phyloP scores from a whole-genome alignment of 1,140 invertebrate genomes.

The Idris sp. region DNA sequence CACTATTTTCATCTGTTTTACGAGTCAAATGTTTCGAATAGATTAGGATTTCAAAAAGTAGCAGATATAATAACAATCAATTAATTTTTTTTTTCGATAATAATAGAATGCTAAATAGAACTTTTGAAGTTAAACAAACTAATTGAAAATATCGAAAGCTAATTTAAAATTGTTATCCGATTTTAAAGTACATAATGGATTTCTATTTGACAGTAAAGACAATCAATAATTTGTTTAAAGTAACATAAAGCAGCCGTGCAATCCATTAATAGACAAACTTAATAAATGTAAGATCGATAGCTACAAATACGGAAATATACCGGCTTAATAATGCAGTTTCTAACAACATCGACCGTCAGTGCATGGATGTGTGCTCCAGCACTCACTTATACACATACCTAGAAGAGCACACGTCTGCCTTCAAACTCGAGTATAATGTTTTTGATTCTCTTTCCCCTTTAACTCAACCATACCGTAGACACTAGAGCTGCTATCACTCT shows the following conservation, averaged over 20 bases:
- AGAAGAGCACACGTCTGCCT: slow-evolving; percentile 28
- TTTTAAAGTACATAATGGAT: slow-evolving; percentile 21
- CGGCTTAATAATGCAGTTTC: slow-evolving; percentile 71
- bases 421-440: slow-evolving; percentile 41
- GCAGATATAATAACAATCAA: no score
- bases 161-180: not conserved
- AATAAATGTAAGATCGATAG: slow-evolving; percentile 62
- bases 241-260: slow-evolving; percentile 31
- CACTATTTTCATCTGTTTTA: no score
- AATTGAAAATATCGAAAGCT: not conserved
- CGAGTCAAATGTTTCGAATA: no score
- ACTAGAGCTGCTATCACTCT: slow-evolving; percentile 31
- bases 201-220: slow-evolving; percentile 27
- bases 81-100: no score
- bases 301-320: slow-evolving; percentile 68
- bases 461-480: slow-evolving; percentile 27
- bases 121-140: no score
- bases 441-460: slow-evolving; percentile 36
- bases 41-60: no score
- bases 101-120: no score
- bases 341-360: slow-evolving; percentile 58
- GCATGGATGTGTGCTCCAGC: slow-evolving; percentile 27
- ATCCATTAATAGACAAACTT: slow-evolving; percentile 51
- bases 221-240: slow-evolving; percentile 43
- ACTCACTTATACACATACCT: slow-evolving; percentile 6